phyloP scores from a whole-genome alignment of 1,140 invertebrate species.

The Rhynchophorus ferrugineus region DNA sequence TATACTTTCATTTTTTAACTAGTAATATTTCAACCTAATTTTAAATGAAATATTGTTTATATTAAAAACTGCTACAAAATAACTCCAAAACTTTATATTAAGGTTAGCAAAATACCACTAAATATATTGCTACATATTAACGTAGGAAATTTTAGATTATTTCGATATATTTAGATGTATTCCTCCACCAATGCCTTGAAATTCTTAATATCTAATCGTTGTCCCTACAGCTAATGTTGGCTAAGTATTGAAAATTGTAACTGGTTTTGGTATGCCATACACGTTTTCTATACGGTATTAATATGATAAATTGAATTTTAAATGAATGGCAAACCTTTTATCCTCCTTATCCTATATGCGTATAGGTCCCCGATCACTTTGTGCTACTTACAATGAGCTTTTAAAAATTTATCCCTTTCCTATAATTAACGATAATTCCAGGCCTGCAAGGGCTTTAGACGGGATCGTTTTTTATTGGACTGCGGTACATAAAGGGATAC shows the following conservation, averaged over 20 bases:
- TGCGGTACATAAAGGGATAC: neutral
- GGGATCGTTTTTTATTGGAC: neutral
- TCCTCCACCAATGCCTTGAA: neutral
- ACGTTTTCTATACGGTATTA: neutral
- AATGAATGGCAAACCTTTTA: neutral
- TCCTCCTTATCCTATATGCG: neutral
- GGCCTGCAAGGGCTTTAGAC: neutral
- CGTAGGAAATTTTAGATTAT: too few species aligned
- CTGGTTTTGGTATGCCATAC: neutral
- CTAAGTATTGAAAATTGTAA: neutral
- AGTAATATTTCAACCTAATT: too few species aligned
- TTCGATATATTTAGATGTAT: too few species aligned
- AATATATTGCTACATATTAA: too few species aligned
- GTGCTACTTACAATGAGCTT: neutral
- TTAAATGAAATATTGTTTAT: too few species aligned
- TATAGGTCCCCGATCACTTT: neutral
- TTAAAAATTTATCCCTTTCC: neutral
- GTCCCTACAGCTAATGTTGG: neutral
- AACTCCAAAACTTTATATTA: too few species aligned
- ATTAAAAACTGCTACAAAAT: too few species aligned
- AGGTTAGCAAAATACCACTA: too few species aligned
- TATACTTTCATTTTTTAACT: too few species aligned
- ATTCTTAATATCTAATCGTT: neutral
- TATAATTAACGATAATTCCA: neutral
- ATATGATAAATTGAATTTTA: neutral